Evolutionary conservation across 2,113 vertebrate genomes (phyloP).

Genomic region (Fregata magnificens): DNA sequence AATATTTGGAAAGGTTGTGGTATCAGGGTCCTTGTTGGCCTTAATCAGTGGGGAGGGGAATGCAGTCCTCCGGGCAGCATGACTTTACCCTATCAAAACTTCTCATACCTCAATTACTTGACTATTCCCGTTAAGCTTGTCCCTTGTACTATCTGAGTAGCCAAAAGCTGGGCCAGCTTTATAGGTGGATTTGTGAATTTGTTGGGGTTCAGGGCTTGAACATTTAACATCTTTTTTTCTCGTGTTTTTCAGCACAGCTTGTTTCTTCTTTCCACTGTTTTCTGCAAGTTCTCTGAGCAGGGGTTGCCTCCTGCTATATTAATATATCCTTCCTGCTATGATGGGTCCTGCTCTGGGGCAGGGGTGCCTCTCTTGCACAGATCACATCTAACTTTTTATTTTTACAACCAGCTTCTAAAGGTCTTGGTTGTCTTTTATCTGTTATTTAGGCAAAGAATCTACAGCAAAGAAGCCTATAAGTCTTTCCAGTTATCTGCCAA

Average conservation of each 20-base stretch:
- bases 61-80: not conserved
- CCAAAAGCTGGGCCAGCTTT: not conserved
- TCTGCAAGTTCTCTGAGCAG: not conserved
- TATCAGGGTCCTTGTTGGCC: not conserved
- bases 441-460: not conserved
- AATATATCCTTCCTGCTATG: not conserved
- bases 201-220: not conserved
- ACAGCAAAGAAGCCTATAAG: not conserved
- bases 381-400: not conserved
- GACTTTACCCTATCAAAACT: not conserved
- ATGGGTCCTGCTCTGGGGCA: not conserved
- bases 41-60: not conserved
- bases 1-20: not conserved
- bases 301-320: not conserved
- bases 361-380: not conserved
- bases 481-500: constrained; percentile 21
- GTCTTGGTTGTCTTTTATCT: not conserved
- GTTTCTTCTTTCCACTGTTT: not conserved
- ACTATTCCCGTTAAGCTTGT: not conserved
- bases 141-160: not conserved
- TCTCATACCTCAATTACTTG: not conserved
- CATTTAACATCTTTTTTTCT: not conserved
- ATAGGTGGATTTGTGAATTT: not conserved
- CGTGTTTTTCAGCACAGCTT: not conserved
- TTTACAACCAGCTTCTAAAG: not conserved